Conservation (phyloP, 1,140 invertebrate species). For the Panagrolaimus sp. region DNA sequence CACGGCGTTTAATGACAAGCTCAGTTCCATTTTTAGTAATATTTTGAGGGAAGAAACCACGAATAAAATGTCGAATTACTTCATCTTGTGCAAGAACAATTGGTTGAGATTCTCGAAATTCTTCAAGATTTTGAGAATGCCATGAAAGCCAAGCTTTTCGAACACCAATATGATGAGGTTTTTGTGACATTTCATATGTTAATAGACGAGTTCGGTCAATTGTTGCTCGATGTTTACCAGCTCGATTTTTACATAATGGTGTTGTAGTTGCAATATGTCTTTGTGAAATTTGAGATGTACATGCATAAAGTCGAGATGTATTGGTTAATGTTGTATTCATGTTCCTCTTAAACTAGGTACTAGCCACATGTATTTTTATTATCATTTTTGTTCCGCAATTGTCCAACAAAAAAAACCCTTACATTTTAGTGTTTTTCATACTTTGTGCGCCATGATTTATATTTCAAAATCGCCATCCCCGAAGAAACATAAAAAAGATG, state of each 20-base stretch:
- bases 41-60: conserved; percentile 52
- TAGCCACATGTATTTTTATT: too few relatives aligned
- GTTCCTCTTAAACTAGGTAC: too few relatives aligned
- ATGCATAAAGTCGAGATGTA: not conserved
- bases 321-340: not conserved
- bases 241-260: not conserved
- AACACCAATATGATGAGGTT: conserved; percentile 54
- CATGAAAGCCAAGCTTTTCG: conserved; percentile 57
- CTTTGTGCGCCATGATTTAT: too few relatives aligned
- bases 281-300: not conserved
- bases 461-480: too few relatives aligned
- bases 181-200: conserved; percentile 56
- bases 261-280: not conserved
- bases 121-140: conserved; percentile 57
- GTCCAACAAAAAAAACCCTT: too few relatives aligned
- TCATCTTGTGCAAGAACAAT: conserved; percentile 53
- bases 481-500: too few relatives aligned
- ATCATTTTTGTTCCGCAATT: too few relatives aligned
- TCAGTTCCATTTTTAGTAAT: conserved; percentile 48
- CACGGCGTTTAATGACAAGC: conserved; percentile 59
- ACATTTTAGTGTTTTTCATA: too few relatives aligned
- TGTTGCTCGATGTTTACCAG: conserved; percentile 24
- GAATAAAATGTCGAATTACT: conserved; percentile 56
- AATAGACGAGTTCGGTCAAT: conserved; percentile 41
- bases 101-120: conserved; percentile 53